Conservation (phyloP, 2,797 vertebrate genomes). For the Garrulus glandarius region DNA sequence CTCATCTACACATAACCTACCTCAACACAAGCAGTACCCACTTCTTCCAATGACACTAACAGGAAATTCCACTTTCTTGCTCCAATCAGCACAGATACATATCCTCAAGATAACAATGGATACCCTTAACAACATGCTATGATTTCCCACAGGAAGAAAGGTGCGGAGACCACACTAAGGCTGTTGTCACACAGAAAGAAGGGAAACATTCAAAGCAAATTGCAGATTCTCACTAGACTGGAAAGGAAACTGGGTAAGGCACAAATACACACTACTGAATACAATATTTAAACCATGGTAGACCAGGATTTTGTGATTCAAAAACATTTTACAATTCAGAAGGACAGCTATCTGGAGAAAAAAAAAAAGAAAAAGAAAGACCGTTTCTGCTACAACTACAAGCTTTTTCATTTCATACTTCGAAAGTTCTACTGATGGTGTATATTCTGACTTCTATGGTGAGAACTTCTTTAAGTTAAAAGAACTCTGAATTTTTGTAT, state of each 20-base stretch:
- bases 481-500: not conserved
- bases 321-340: not conserved
- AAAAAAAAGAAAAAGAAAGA: not conserved
- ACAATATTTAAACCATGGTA: not conserved
- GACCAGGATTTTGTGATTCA: not conserved
- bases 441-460: not conserved
- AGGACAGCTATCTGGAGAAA: not conserved
- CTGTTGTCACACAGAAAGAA: not conserved
- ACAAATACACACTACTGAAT: not conserved
- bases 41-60: not conserved
- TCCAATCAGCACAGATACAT: not conserved
- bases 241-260: not conserved
- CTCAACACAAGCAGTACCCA: not conserved
- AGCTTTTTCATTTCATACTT: not conserved
- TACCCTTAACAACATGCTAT: not conserved
- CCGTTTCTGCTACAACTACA: not conserved
- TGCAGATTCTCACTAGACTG: not conserved
- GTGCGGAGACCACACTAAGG: not conserved
- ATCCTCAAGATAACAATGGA: not conserved
- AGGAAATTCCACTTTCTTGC: not conserved
- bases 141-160: not conserved
- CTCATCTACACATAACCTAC: not conserved
- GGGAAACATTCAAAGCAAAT: not conserved
- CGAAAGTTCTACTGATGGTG: not conserved
- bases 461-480: not conserved